Conservation (phyloP, 2,797 vertebrate genomes). For the Natrix natrix region DNA sequence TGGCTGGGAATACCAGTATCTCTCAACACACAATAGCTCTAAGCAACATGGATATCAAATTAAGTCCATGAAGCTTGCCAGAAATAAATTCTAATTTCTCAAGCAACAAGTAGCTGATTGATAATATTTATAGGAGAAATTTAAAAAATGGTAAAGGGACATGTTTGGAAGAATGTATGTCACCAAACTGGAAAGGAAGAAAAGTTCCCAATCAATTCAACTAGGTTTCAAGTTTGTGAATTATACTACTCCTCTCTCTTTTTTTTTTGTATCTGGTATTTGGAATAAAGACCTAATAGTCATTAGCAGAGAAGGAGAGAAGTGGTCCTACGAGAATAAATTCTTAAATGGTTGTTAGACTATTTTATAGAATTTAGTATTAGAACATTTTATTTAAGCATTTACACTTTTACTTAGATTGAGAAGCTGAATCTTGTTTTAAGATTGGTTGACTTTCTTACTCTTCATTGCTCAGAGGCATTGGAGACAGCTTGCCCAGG, state of each 20-base stretch:
- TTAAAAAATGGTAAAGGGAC: not conserved
- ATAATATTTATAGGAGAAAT: slow-evolving; percentile 28
- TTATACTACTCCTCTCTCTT: not conserved
- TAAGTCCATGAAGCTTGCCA: not conserved
- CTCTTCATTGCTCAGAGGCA: not conserved
- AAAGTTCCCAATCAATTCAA: slow-evolving; percentile 4
- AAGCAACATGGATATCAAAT: not conserved
- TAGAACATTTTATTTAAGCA: not conserved
- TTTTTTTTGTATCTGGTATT: not conserved
- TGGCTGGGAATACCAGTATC: not conserved
- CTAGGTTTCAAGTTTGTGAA: not conserved
- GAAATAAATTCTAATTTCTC: not conserved
- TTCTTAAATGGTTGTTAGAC: not conserved
- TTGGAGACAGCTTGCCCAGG: not conserved
- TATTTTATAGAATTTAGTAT: not conserved
- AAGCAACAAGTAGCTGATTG: not conserved
- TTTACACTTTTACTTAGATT: not conserved
- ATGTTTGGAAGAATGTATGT: not conserved
- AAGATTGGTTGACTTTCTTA: not conserved
- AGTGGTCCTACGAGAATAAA: not conserved
- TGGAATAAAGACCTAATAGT: not conserved
- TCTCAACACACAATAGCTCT: not conserved
- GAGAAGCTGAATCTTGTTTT: not conserved
- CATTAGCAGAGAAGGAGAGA: not conserved
- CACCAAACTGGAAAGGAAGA: not conserved